A percentile compares a stretch with the other conserved stretches of the same genome.
Evolutionary conservation across 35 echinoderm and acorn worm species (phyloP).

Genomic region (Eucidaris tribuloides): DNA sequence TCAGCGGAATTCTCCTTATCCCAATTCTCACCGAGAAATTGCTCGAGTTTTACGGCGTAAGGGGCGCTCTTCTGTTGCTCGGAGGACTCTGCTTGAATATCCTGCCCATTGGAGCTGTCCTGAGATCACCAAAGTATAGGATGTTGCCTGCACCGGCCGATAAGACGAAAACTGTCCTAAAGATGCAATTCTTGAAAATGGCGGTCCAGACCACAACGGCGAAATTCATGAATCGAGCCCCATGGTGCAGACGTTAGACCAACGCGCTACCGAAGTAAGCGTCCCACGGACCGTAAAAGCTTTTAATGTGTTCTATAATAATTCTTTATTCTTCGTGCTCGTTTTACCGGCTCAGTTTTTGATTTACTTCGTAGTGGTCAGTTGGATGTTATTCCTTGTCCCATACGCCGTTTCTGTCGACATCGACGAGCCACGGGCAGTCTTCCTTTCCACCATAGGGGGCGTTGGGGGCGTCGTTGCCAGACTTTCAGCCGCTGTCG

Average conservation of each 20-base stretch:
- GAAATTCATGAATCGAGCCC: background rate
- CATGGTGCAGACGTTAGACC: background rate
- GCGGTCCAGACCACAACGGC: background rate
- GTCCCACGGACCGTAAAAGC: background rate
- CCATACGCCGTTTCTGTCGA: background rate
- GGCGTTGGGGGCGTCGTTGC: background rate
- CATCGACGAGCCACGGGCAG: background rate
- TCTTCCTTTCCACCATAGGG: background rate
- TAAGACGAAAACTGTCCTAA: background rate
- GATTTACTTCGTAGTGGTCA: background rate
- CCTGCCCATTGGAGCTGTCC: background rate
- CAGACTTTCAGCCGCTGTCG: background rate
- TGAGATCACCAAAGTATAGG: background rate
- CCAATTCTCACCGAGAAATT: background rate
- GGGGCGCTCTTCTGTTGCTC: background rate
- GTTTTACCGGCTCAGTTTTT: background rate
- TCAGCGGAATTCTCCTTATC: background rate
- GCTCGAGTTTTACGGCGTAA: background rate
- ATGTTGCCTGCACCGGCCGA: background rate
- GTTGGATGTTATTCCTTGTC: background rate
- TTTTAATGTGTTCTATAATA: background rate
- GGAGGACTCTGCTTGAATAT: background rate
- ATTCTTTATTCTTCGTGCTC: background rate
- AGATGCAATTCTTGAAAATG: background rate
- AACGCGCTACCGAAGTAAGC: background rate